Percentiles rank a stretch among this genome's conserved stretches.
phyloP scores from a whole-genome alignment of 2,888 invertebrate genomes.

The Drosophila formosana region DNA sequence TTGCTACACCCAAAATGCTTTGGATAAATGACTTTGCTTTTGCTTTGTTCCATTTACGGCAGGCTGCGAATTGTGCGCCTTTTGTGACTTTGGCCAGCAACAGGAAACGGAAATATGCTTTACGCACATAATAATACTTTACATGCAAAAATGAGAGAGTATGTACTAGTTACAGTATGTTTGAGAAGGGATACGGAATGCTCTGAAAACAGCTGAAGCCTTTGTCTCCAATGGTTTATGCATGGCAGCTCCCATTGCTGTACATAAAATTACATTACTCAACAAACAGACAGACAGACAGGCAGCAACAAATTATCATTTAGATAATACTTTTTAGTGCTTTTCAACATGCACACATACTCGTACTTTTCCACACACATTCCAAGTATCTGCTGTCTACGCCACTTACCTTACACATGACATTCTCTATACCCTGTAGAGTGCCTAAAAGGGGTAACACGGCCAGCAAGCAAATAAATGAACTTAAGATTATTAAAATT shows the following conservation, averaged over 20 bases:
- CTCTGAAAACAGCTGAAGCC: conserved; percentile 31
- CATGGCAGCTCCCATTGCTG: conserved; percentile 63
- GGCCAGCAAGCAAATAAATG: neutral
- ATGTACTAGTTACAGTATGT: neutral
- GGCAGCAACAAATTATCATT: conserved; percentile 77
- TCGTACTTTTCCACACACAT: conserved; percentile 16
- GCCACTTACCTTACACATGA: conserved; percentile 60
- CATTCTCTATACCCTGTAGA: conserved; percentile 49
- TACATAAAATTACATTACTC: conserved; percentile 78
- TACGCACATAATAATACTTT: conserved; percentile 54
- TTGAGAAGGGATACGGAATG: neutral
- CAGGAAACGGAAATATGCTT: conserved; percentile 67
- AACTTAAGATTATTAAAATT: no score
- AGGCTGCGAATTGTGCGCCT: conserved; percentile 21
- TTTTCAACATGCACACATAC: conserved; percentile 59
- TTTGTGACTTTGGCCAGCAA: conserved; percentile 42
- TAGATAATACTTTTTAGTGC: conserved; percentile 80
- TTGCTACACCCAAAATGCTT: conserved; percentile 15
- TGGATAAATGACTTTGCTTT: conserved; percentile 24
- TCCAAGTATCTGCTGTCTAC: conserved; percentile 11
- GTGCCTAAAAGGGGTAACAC: neutral
- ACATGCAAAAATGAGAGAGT: conserved; percentile 38
- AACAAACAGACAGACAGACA: conserved; percentile 62
- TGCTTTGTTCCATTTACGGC: conserved; percentile 45
- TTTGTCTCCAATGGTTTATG: conserved; percentile 62